Percentiles rank a stretch among this genome's conserved stretches.
phyloP scores from a whole-genome alignment of 2,888 invertebrate genomes.

The Pandemis cinnamomeana region DNA sequence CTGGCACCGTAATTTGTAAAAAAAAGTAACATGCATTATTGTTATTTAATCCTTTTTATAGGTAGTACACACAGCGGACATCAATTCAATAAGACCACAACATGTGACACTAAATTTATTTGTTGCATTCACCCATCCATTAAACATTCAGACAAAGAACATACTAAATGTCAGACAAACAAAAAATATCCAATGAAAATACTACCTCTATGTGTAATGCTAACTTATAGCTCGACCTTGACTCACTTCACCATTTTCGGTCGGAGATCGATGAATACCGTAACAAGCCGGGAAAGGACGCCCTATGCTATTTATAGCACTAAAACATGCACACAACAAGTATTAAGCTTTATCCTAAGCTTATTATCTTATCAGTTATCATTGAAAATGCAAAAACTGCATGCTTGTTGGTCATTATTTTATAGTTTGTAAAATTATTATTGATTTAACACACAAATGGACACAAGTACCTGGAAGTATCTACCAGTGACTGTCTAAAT shows the following conservation, averaged over 20 bases:
- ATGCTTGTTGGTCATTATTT: not conserved
- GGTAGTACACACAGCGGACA: no score
- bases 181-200: not conserved
- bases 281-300: constrained; percentile 40
- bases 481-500: no score
- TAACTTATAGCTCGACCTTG: constrained; percentile 54
- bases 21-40: no score
- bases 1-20: no score
- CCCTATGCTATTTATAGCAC: constrained; percentile 11
- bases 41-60: no score
- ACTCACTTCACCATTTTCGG: constrained; percentile 56
- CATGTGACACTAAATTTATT: no score
- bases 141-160: no score
- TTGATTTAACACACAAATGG: no score
- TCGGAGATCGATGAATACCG: constrained; percentile 43
- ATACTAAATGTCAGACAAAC: no score
- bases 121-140: no score
- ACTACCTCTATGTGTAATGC: constrained; percentile 19
- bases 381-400: constrained; percentile 3
- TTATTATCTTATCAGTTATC: constrained; percentile 20
- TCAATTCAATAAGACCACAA: no score
- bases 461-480: no score
- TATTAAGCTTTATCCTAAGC: not conserved
- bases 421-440: not conserved
- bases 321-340: constrained; percentile 1